Base-by-base conservation (phyloP, 2,113 vertebrate genomes). In the Ardeotis arabs region DNA sequence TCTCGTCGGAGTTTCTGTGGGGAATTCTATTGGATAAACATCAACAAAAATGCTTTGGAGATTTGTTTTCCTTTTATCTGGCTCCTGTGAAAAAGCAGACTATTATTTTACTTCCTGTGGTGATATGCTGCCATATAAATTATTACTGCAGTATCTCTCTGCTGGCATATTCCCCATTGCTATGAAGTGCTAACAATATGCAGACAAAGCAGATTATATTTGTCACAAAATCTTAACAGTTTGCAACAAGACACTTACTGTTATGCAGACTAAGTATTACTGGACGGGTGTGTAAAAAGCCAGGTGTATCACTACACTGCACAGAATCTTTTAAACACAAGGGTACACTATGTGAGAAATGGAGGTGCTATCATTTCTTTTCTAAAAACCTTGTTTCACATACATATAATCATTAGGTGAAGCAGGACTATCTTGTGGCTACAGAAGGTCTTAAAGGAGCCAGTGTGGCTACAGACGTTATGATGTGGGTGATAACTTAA, bases 141-240 rank as follows among this genome's bases (percentile, higher is more conserved):
- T 95, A 90, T 95, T 92, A 70, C 89, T 81, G 72, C 86, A 75
- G 75, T n/a, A 18, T 85, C 52, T 88, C 89, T 90, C 63, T 92
- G 55, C 83, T 86, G 73, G 31, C 72, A 55, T 66, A 49, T 73
- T 80, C 70, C 66, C 63, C 77, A 62, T 37, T 87, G 72, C 83
- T 84, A 2, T 69, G 11, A 82, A 93, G 86, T 41, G 44, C 72
- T 70, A 75, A 84, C 64, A 78, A 28, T 22, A 53, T 31, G 12
- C 60, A 86, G 59, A n/a, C 47, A 78, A 84, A 84, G 68, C 35
- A 66, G 50, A 37, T 79, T 50, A 6, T 76, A 44, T 86, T 86
- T 95, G 62, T 95, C 84, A 92, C 44, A 67, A 67, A 70, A 55
- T 74, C 72, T 41, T 75, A 59, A 56, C 68, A 52, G 11, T 55